These are phyloP conservation scores for Coptodon rendalli DNA, from an alignment of 2,113 vertebrate species.

Conservation along the genomic window DNA sequence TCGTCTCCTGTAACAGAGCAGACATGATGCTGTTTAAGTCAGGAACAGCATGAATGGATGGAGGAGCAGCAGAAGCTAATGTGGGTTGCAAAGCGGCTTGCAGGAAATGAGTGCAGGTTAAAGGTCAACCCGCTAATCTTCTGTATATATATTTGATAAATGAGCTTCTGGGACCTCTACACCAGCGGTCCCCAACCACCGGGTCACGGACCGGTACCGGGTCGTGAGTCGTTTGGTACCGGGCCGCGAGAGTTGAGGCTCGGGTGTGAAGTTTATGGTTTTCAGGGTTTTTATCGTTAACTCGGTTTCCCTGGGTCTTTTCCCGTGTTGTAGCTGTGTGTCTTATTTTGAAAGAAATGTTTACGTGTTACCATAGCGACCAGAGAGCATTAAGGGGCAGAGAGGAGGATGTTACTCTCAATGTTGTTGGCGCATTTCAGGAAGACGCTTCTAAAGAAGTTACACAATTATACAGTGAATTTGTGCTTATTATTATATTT, in stretches of 20 bases:
- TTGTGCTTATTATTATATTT: neutral
- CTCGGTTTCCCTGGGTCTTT: accelerated
- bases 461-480: neutral
- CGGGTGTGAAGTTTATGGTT: neutral
- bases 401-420: neutral
- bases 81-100: neutral
- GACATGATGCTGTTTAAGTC: neutral
- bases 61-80: neutral
- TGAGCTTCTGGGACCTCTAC: neutral
- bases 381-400: accelerated
- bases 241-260: neutral
- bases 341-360: neutral
- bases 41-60: neutral
- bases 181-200: neutral
- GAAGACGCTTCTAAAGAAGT: neutral
- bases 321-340: accelerated
- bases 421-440: neutral
- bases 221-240: too few species aligned
- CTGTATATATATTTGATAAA: neutral
- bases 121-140: neutral
- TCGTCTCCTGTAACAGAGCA: neutral
- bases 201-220: accelerated
- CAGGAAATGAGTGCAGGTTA: neutral
- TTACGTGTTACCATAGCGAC: accelerated
- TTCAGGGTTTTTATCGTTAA: neutral